Percentiles rank a stretch among this genome's conserved stretches.
phyloP scores from a whole-genome alignment of 2,888 invertebrate species.

The Philopedon plagiatum region DNA sequence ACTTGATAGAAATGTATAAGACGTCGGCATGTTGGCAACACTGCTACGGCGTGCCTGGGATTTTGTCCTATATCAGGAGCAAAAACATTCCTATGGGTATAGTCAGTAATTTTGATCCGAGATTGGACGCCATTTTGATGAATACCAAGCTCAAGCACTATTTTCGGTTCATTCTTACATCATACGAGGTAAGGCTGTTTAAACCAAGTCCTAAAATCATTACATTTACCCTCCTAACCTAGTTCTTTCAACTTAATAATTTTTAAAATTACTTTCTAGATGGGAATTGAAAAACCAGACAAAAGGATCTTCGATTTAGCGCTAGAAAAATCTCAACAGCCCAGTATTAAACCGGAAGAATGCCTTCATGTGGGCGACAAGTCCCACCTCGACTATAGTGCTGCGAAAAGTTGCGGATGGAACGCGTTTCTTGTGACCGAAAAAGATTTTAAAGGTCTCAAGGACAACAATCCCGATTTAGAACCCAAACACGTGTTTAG shows the following conservation, averaged over 20 bases:
- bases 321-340: slow-evolving; percentile 69
- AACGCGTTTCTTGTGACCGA: slow-evolving; percentile 73
- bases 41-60: slow-evolving; percentile 75
- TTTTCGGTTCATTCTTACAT: slow-evolving; percentile 86
- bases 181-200: slow-evolving; percentile 73
- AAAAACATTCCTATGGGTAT: slow-evolving; percentile 76
- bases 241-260: not conserved
- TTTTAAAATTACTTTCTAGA: slow-evolving; percentile 38
- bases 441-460: slow-evolving; percentile 62
- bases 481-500: slow-evolving; percentile 68
- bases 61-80: slow-evolving; percentile 75
- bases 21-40: slow-evolving; percentile 82
- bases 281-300: slow-evolving; percentile 82
- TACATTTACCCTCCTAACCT: not conserved
- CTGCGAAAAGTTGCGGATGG: slow-evolving; percentile 84
- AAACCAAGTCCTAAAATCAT: not conserved
- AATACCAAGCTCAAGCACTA: slow-evolving; percentile 78
- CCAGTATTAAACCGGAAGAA: slow-evolving; percentile 72
- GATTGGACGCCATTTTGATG: slow-evolving; percentile 78
- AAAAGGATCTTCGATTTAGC: slow-evolving; percentile 80
- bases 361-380: slow-evolving; percentile 90
- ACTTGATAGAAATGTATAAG: slow-evolving; percentile 79
- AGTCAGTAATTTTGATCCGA: slow-evolving; percentile 91
- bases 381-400: slow-evolving; percentile 81
- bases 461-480: slow-evolving; percentile 67